phyloP scores from a whole-genome alignment of 30 jellyfish, hydroid and myxozoan species.

The Hydractinia echinata region DNA sequence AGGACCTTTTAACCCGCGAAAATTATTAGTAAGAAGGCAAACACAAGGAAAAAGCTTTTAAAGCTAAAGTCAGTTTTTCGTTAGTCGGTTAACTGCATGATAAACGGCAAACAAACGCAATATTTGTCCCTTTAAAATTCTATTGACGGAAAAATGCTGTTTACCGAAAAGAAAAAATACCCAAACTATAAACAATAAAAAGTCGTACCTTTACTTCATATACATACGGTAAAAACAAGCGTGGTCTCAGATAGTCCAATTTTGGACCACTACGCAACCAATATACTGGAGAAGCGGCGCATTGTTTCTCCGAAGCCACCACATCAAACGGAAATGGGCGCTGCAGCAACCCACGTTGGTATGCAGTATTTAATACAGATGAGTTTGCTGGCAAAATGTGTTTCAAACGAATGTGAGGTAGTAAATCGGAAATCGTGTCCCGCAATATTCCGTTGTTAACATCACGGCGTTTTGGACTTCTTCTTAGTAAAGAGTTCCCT shows the following conservation, averaged over 20 bases:
- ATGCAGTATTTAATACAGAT: slow-evolving; percentile 68
- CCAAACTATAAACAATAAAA: not conserved
- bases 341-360: slow-evolving; percentile 70
- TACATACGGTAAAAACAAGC: slow-evolving; percentile 64
- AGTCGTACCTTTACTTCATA: slow-evolving; percentile 79
- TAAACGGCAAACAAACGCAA: too few relatives aligned
- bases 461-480: slow-evolving; percentile 88
- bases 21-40: not conserved
- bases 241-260: slow-evolving; percentile 54
- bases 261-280: slow-evolving; percentile 35
- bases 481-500: slow-evolving; percentile 70
- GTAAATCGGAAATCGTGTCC: slow-evolving; percentile 51
- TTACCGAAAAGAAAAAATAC: not conserved
- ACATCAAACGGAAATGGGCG: slow-evolving; percentile 76
- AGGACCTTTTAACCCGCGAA: too few relatives aligned
- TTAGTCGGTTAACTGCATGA: too few relatives aligned
- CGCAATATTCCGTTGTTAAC: slow-evolving; percentile 56
- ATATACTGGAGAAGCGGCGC: slow-evolving; percentile 16
- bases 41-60: not conserved
- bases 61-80: not conserved
- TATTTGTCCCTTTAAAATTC: too few relatives aligned
- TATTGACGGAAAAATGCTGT: too few relatives aligned
- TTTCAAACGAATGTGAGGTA: slow-evolving; percentile 52
- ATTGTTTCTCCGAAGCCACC: slow-evolving; percentile 39
- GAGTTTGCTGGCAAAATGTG: slow-evolving; percentile 79